These are phyloP conservation scores for Pseudomyrmex concolor DNA, from an alignment of 1,140 invertebrate genomes.

Conservation along the genomic window DNA sequence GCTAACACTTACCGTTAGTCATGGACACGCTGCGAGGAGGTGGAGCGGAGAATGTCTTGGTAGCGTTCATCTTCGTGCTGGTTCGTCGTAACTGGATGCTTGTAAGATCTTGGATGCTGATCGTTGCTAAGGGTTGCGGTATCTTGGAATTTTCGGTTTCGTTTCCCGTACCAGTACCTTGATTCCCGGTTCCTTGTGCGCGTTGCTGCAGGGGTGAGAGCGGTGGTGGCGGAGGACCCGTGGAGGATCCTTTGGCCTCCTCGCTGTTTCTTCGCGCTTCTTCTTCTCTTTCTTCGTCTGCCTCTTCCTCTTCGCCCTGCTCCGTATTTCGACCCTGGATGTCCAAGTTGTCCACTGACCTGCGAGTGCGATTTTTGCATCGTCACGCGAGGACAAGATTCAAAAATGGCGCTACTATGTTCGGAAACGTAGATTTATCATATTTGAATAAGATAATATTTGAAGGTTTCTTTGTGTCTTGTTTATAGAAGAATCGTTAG, in stretches of 20 bases:
- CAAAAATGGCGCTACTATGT: not conserved
- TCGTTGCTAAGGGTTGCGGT: conserved; percentile 91
- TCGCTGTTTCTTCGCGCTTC: conserved; percentile 67
- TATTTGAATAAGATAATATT: not conserved
- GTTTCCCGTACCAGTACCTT: conserved; percentile 54
- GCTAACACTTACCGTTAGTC: conserved; percentile 80
- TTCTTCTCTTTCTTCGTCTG: conserved; percentile 22
- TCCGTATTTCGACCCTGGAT: conserved; percentile 75
- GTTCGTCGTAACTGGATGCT: conserved; percentile 92
- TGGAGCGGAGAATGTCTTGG: conserved; percentile 91
- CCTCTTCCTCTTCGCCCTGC: conserved; percentile 60
- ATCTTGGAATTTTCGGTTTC: conserved; percentile 84
- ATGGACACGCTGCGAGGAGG: conserved; percentile 90
- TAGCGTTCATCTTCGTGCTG: conserved; percentile 88
- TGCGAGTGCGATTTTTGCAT: conserved; percentile 61
- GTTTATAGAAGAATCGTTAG: not conserved
- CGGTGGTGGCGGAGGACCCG: conserved; percentile 86
- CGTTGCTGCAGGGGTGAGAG: conserved; percentile 84
- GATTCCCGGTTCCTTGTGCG: conserved; percentile 48
- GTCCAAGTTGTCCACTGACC: conserved; percentile 84
- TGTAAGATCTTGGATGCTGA: conserved; percentile 94
- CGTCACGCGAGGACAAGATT: conserved; percentile 37
- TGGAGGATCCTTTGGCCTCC: conserved; percentile 65
- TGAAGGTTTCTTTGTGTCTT: not conserved
- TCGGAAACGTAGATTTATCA: not conserved